Base-by-base conservation (phyloP, 2,888 invertebrate genomes). In the Drosophila algonquin region DNA sequence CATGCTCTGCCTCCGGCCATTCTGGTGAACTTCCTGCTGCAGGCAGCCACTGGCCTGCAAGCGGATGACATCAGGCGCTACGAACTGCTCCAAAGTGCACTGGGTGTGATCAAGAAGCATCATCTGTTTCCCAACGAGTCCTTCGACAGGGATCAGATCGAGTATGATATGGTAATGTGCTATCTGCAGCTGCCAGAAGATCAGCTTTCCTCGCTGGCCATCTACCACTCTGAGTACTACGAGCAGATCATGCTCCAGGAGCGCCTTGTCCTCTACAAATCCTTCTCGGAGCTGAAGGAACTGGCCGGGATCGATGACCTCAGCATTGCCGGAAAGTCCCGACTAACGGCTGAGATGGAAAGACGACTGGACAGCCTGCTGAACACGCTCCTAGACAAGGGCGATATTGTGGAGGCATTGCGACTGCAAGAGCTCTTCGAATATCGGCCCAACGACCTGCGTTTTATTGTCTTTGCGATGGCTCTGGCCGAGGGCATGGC, bases 11-110 rank as follows among this genome's bases (percentile, higher is more conserved):
- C 94, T 0, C 94, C 95, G 16, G 93, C 94, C 70, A 93, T 94
- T 18, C 94, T 95, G 1, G 94, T 95, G 0, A 93, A 94, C 73
- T 96, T 96, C 89, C 94, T 95, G 47, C 92, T 94, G 1, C 92
- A 93, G 60, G 89, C 90, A 0, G 93, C 94, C 2, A 52, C 67
- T 40, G 35, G 51, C 6, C 46, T 14, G 0, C 71, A 71, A 1
- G 91, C 93, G 24, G 60, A 79, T 0, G 75, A 80, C 3, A 63
- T 73, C 0, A 89, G 89, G 32, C 94, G 93, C 77, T 95, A 94
- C 88, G 93, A 94, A 44, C 73, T 92, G 16, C 77, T 91, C 1
- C 91, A 91, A 70, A 87, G 82, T 47, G 87, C 90, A 0, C 76
- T 92, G 24, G 90, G 91, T 30, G 91, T 92, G 3, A 92, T 91